Base-by-base conservation (phyloP, 2,888 invertebrate species). In the Bruchidius siliquastri region DNA sequence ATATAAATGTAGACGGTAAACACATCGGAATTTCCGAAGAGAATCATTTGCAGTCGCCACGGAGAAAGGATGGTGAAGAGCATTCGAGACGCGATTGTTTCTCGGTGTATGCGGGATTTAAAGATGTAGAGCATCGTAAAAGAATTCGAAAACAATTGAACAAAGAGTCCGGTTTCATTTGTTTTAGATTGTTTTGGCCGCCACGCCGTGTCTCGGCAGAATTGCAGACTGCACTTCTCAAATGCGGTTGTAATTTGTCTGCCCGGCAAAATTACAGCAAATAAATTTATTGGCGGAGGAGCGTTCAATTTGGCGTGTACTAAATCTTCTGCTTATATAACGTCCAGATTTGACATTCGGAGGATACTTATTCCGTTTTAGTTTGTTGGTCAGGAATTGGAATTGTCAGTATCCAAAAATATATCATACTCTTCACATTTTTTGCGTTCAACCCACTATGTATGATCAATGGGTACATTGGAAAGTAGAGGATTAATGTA, bases 171-270 rank as follows among this genome's bases (percentile, higher is more conserved):
- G 20, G 68, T 30, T 68, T 73, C 70, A 73, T 73, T 73, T 73
- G 73, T 71, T 73, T 72, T 70, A 26, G 69, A 49, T 49, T 72
- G 66, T 70, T 22, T 30, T 72, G 49, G 68, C n/a, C 68, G 21
- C 20, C 68, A 49, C 18, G 49, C 13, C 49, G 49, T 70, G 21
- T 22, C 67, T 10, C 22, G 32, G 66, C 20, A 26, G 69, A 70
- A 49, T 70, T n/a, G 70, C 73, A 73, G 68, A 71, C 68, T 70
- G 71, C 73, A 70, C 70, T 73, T 73, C 71, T 73, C 73, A 67
- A 73, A 73, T 73, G 73, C 68, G 68, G 71, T 71, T 68, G 73
- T 73, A 71, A 73, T 73, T 73, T 68, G 73, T 49, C 72, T 21
- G 67, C 22, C 70, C 73, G 68, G 68, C 70, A 67, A 70, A 73